These are phyloP conservation scores for Apis laboriosa DNA, from an alignment of 1,140 invertebrate species.

Conservation along the genomic window DNA sequence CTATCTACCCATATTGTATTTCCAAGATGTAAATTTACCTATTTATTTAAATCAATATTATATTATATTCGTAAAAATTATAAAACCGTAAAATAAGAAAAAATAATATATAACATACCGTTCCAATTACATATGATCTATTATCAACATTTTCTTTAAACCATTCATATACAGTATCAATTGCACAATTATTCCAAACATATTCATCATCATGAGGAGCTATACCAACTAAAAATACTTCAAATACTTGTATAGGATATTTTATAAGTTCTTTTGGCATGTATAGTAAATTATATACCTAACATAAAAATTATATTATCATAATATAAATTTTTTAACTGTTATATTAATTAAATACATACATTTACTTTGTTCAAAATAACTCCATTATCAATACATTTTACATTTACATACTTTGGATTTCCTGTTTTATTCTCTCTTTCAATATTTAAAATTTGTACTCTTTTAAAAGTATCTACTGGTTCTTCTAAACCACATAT, in stretches of 20 bases:
- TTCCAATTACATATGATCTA: conserved; percentile 67
- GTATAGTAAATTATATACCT: conserved; percentile 68
- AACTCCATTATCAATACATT: conserved; percentile 72
- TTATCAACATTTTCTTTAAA: conserved; percentile 60
- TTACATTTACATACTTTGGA: conserved; percentile 61
- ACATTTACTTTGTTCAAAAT: conserved; percentile 62
- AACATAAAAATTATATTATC: conserved; percentile 31
- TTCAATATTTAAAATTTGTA: conserved; percentile 69
- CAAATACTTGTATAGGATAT: conserved; percentile 66
- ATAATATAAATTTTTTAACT: neutral
- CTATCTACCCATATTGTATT: conserved; percentile 76
- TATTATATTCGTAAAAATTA: neutral
- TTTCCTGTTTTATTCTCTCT: conserved; percentile 41
- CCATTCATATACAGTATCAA: conserved; percentile 64
- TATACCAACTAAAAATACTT: conserved; percentile 72
- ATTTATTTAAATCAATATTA: conserved; percentile 38
- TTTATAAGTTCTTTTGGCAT: conserved; percentile 69
- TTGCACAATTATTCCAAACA: conserved; percentile 71
- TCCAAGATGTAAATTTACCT: conserved; percentile 72
- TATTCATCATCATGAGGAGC: conserved; percentile 74
- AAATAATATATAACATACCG: conserved; percentile 55
- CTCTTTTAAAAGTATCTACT: conserved; percentile 70
- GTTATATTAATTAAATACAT: conserved; percentile 28
- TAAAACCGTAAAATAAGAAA: conserved; percentile 7
- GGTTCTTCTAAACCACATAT: conserved; percentile 66